phyloP scores from a whole-genome alignment of 2,113 vertebrate genomes.

The Oncorhynchus gorbuscha region DNA sequence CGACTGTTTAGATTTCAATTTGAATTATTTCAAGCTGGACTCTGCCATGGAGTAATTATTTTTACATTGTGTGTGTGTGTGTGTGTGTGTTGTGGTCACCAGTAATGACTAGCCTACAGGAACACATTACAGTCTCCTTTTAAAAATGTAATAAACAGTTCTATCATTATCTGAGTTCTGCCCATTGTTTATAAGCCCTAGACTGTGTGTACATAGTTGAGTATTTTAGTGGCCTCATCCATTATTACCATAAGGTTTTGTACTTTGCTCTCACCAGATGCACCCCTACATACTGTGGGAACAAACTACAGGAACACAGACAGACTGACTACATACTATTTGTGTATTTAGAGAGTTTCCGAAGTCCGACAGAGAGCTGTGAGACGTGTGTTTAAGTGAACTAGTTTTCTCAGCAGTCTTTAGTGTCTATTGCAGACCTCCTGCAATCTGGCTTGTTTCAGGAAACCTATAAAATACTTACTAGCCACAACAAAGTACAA shows the following conservation, averaged over 20 bases:
- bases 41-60: neutral
- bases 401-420: slow-evolving; percentile 2
- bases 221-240: slow-evolving; percentile 2
- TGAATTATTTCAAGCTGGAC: neutral
- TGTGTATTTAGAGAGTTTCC: too few relatives aligned
- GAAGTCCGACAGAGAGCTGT: too few relatives aligned
- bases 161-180: slow-evolving; percentile 1
- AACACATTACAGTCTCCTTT: neutral
- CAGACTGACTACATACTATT: neutral
- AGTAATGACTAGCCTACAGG: slow-evolving; percentile 21
- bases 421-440: neutral
- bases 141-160: slow-evolving; percentile 18
- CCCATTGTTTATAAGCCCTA: neutral
- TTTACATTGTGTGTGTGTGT: neutral
- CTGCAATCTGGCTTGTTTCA: slow-evolving; percentile 10
- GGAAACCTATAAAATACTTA: neutral
- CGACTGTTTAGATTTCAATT: neutral
- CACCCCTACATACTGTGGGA: neutral
- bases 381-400: too few relatives aligned
- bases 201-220: neutral
- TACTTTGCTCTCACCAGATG: neutral
- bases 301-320: too few relatives aligned
- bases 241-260: slow-evolving; percentile 5
- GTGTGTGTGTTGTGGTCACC: neutral
- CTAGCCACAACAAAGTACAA: neutral